These are phyloP conservation scores for Watsonalla binaria DNA, from an alignment of 2,888 invertebrate genomes.

Conservation along the genomic window DNA sequence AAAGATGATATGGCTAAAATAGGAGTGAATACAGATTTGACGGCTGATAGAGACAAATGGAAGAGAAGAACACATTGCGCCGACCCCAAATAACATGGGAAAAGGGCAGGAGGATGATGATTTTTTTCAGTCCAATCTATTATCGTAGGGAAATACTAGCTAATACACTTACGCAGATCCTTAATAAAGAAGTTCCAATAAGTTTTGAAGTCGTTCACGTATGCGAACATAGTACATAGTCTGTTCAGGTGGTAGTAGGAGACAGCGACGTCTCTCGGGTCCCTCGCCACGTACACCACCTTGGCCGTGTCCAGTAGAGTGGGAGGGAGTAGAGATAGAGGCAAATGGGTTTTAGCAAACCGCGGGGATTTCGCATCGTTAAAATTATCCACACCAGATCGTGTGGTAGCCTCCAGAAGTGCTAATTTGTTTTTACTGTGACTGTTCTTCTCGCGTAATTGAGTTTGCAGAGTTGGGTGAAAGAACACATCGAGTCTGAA, in stretches of 20 bases:
- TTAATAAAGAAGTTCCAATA: constrained; percentile 81
- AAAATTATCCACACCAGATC: constrained; percentile 9
- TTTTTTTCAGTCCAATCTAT: too few relatives aligned
- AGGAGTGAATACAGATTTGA: too few relatives aligned
- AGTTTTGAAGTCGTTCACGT: constrained; percentile 74
- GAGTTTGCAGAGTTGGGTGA: too few relatives aligned
- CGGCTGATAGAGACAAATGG: too few relatives aligned
- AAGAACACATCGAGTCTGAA: too few relatives aligned
- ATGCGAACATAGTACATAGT: constrained; percentile 74
- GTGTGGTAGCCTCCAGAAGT: constrained; percentile 1
- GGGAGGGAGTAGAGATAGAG: constrained; percentile 81
- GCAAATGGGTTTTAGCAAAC: constrained; percentile 84
- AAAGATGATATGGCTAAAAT: too few relatives aligned
- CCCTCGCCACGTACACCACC: constrained; percentile 87
- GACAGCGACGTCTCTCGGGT: constrained; percentile 89
- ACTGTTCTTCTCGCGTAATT: neutral
- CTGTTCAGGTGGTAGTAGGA: constrained; percentile 85
- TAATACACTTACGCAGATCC: constrained; percentile 72
- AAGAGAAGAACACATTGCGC: too few relatives aligned
- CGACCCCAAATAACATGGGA: too few relatives aligned
- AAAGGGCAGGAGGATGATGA: too few relatives aligned
- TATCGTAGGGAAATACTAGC: too few relatives aligned
- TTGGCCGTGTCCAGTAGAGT: constrained; percentile 63
- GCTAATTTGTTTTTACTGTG: neutral
- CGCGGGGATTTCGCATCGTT: constrained; percentile 51